Percentiles rank a stretch among this genome's conserved stretches.
phyloP scores from a whole-genome alignment of 2,113 vertebrate species.

The Leuciscus idus region DNA sequence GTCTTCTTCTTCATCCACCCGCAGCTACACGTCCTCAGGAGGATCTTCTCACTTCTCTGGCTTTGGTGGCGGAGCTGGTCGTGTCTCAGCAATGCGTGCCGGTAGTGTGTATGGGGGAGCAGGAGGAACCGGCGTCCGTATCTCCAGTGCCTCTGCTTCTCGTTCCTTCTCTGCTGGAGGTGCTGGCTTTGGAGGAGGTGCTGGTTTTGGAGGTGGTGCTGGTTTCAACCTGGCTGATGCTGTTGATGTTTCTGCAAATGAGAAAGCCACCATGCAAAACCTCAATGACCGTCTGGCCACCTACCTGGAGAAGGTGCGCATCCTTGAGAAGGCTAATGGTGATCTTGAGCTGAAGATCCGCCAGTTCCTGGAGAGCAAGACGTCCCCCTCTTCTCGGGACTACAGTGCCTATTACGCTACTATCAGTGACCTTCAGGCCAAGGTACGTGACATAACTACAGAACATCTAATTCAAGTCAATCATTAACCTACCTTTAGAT shows the following conservation, averaged over 20 bases:
- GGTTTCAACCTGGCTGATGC: constrained; percentile 57
- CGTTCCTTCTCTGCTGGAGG: constrained; percentile 3
- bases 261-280: constrained; percentile 50
- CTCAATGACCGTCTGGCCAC: constrained; percentile 50
- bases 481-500: constrained; percentile 11
- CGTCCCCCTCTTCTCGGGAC: neutral
- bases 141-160: constrained; percentile 58
- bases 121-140: constrained; percentile 54
- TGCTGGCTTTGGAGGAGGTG: too few species aligned
- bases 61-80: neutral
- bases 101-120: constrained; percentile 65
- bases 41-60: neutral
- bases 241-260: constrained; percentile 18
- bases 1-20: constrained; percentile 21
- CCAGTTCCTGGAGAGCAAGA: constrained; percentile 36
- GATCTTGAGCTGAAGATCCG: constrained; percentile 48
- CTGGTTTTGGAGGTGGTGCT: neutral
- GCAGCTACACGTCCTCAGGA: constrained; percentile 24
- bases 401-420: neutral
- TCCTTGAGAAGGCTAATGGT: constrained; percentile 10
- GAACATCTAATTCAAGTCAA: neutral
- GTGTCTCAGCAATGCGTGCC: neutral
- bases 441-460: constrained; percentile 1
- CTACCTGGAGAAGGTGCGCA: constrained; percentile 43
- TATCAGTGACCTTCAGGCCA: constrained; percentile 37